Percentiles rank a stretch among this genome's conserved stretches.
Conservation (phyloP, 2,797 vertebrate genomes). For the Monodelphis domestica region DNA sequence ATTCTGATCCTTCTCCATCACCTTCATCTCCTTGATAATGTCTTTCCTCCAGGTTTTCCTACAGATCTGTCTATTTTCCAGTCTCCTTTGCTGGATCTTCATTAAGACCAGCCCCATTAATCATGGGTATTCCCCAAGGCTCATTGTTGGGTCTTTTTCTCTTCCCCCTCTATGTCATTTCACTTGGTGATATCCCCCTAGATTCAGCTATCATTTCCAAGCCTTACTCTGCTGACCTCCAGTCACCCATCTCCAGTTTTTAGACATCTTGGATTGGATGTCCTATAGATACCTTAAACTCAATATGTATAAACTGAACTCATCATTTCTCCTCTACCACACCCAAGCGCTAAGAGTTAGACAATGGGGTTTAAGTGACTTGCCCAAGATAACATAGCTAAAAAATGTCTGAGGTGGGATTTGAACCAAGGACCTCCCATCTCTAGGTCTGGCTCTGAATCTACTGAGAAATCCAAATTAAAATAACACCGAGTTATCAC, state of each 20-base stretch:
- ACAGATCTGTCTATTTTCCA: no score
- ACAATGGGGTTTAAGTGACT: no score
- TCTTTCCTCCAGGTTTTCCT: no score
- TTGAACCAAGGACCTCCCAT: no score
- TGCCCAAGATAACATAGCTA: no score
- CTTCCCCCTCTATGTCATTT: not conserved
- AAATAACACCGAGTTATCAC: not conserved
- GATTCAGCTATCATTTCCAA: no score
- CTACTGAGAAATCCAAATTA: not conserved
- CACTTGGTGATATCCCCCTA: not conserved
- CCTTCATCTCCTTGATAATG: no score
- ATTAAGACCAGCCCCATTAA: not conserved
- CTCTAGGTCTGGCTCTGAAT: no score
- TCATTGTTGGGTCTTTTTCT: not conserved
- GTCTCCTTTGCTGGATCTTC: no score
- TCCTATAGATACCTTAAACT: not conserved
- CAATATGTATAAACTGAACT: not conserved
- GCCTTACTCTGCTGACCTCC: not conserved
- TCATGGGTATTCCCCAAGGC: not conserved
- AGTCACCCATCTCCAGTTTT: not conserved
- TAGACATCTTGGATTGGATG: not conserved
- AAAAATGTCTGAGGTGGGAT: no score
- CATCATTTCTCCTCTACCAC: not conserved
- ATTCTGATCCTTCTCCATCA: no score
- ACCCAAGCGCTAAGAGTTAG: no score